Percentiles rank a stretch among this genome's conserved stretches.
phyloP scores from a whole-genome alignment of 2,113 vertebrate genomes.

The Chionis minor region DNA sequence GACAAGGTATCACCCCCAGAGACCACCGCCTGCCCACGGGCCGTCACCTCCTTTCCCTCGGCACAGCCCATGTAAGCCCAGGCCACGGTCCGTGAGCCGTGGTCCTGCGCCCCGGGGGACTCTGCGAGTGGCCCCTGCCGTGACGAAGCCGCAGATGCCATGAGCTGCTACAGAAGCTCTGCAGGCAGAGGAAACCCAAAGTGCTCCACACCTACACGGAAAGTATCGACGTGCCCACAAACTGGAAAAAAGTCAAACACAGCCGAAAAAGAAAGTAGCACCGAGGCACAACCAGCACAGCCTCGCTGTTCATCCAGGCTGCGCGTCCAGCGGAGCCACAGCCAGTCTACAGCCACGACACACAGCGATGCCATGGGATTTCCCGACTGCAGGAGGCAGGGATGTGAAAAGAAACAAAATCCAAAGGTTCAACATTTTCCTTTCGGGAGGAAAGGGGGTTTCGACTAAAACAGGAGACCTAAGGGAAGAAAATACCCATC shows the following conservation, averaged over 20 bases:
- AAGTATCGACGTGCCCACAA: neutral
- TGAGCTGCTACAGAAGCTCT: neutral
- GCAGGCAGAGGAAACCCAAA: slow-evolving; percentile 35
- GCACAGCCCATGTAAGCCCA: neutral
- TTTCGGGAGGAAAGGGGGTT: neutral
- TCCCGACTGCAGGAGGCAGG: neutral
- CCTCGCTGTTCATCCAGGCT: neutral
- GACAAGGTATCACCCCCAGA: neutral
- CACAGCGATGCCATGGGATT: neutral
- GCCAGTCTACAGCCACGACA: neutral
- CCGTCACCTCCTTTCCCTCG: neutral
- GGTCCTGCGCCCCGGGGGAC: neutral
- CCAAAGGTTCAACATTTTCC: fast-evolving
- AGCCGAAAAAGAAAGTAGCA: neutral
- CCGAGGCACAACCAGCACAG: neutral
- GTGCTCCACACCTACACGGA: slow-evolving; percentile 8
- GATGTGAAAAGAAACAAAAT: neutral
- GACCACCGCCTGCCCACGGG: neutral
- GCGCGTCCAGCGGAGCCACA: fast-evolving
- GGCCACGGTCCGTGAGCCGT: neutral
- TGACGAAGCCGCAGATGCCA: neutral
- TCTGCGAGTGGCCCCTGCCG: neutral
- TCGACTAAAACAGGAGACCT: neutral
- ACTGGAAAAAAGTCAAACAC: neutral
- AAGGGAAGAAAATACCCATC: neutral